phyloP scores from a whole-genome alignment of 2,113 vertebrate genomes.

The Trogon melanurus region DNA sequence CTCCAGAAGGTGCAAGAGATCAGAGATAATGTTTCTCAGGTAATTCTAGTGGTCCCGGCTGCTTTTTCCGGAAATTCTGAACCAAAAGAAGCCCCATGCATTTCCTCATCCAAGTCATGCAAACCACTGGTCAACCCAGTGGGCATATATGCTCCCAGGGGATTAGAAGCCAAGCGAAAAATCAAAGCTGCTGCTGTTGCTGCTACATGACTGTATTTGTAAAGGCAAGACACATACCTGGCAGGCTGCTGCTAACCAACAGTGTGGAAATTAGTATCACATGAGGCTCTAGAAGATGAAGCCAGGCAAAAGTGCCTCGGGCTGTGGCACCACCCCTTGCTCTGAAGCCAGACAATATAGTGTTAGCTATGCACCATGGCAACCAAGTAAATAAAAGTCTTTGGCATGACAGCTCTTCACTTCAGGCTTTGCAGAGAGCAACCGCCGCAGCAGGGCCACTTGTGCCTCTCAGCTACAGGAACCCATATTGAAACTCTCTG shows the following conservation, averaged over 20 bases:
- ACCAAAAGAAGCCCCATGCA: background rate
- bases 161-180: background rate
- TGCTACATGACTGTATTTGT: conserved; percentile 45
- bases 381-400: conserved; percentile 52
- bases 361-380: conserved; percentile 27
- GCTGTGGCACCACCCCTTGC: conserved; percentile 35
- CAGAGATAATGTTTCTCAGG: background rate
- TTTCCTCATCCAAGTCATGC: background rate
- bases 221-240: conserved; percentile 59
- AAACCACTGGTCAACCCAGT: background rate
- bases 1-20: background rate
- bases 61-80: background rate
- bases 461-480: background rate
- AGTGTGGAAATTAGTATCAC: conserved; percentile 48
- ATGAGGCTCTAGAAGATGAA: background rate
- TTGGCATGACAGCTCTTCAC: background rate
- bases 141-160: background rate
- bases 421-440: conserved; percentile 34
- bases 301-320: conserved; percentile 4
- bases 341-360: conserved; percentile 29
- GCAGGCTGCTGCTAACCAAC: conserved; percentile 51
- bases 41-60: background rate
- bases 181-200: conserved; percentile 34
- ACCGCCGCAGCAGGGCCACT: background rate
- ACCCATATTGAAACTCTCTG: background rate